Evolutionary conservation across 2,888 invertebrate species (phyloP), one percentile per base, ranked within the genome.

Genomic region (Xestia rhomboidea): DNA sequence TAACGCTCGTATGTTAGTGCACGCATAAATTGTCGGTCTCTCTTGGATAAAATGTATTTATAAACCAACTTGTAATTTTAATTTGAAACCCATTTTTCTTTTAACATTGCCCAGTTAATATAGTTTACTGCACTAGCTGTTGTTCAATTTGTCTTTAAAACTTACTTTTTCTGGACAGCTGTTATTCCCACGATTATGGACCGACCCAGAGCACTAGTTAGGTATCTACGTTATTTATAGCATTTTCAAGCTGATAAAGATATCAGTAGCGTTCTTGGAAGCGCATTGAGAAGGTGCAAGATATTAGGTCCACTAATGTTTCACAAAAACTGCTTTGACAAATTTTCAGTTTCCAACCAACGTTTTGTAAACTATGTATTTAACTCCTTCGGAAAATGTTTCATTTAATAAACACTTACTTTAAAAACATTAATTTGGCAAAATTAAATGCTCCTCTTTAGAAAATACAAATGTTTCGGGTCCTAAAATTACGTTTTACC

Each of bases 211-310:
- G 85, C 87, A 86, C 84, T 87, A 89, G 83, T 88, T 89, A 91
- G 91, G 92, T 92, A 80, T 90, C 89, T 88, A 90, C 88, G 91
- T 92, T 94, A 95, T 94, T 93, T 93, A 94, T 95, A 96, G 95
- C 93, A 93, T 94, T 95, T 94, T 93, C 93, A 91, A 91, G 91
- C 90, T 91, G 95, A 95, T 95, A 95, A 93, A 92, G 91, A 86
- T 88, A 89, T 88, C 88, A 87, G 87, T 87, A 87, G 85, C 85
- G 89, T 83, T 88, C 81, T 85, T 80, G 86, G 83, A 79, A 79
- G 78, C 79, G 83, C 85, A 89, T 87, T 87, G 88, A 91, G 89
- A 92, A 92, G 91, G 92, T 93, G 92, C 90, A 91, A 84, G 87
- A 85, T 84, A 60, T 30, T 27, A 54, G n/a, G 54, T 54, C n/a